Evolutionary conservation across 2,113 vertebrate genomes (phyloP), one percentile per base, ranked within the genome.

Genomic region (Cygnus buccinator): DNA sequence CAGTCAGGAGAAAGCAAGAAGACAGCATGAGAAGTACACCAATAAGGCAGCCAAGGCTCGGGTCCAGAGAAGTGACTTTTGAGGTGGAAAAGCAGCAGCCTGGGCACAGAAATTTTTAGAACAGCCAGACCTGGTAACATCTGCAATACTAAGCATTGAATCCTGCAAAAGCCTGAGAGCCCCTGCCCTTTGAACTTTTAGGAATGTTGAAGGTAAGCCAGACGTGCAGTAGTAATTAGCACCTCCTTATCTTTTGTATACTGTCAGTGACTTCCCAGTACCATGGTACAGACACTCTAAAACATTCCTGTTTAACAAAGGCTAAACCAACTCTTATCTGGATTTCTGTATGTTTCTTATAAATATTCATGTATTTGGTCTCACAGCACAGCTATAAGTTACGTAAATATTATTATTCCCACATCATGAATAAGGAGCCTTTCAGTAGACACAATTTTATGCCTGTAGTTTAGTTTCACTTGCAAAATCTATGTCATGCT

Each of bases 311-410:
- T 13, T 87, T 87, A 77, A 84, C 55, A 87, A 58, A 19, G 6
- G 63, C 68, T 92, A 28, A 67, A 94, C 94, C 84, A 87, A 55
- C 52, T 91, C 93, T 77, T 95, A 90, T 67, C 65, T 87, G 35
- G 13, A 81, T 91, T 86, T 92, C 68, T n/a, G 37, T 33, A 43
- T 65, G n/a, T 74, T 90, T 74, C 73, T 84, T 57, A 78, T 59
- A 93, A 91, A 93, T 89, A 89, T 78, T 84, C 46, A 89, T 41
- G 29, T 52, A 26, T 84, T 92, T 84, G 72, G 57, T 84, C 77
- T 84, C 41, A n/a, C 22, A 90, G 54, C 22, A 75, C 14, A 70
- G 72, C 48, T 39, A 55, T 63, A 70, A 84, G 23, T 29, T 71
- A 57, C 23, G 13, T 55, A 72, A 52, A 37, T 39, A 57, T 61